These are phyloP conservation scores for Mermis nigrescens DNA, from an alignment of 2,888 invertebrate species.

Conservation along the genomic window DNA sequence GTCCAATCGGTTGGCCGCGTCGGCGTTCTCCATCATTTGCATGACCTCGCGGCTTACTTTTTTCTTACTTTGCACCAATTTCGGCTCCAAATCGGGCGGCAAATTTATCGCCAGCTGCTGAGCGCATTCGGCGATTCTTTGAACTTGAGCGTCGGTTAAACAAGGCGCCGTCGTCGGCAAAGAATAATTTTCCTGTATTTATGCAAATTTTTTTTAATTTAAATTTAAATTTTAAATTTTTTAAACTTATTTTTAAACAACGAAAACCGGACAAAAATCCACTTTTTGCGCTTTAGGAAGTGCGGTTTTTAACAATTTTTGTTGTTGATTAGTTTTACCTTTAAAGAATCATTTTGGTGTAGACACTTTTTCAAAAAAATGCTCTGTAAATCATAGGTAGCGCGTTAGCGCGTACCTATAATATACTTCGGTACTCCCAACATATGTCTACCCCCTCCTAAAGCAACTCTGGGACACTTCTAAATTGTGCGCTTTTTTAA, in stretches of 20 bases:
- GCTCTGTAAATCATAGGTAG: too few relatives aligned
- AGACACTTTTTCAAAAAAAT: too few relatives aligned
- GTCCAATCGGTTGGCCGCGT: conserved; percentile 69
- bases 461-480: too few relatives aligned
- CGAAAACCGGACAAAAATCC: neutral
- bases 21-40: conserved; percentile 70
- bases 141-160: conserved; percentile 61
- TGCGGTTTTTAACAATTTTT: too few relatives aligned
- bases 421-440: too few relatives aligned
- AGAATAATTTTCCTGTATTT: neutral
- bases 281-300: too few relatives aligned
- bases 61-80: conserved; percentile 69
- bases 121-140: conserved; percentile 60
- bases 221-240: neutral
- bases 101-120: conserved; percentile 59
- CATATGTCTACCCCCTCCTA: too few relatives aligned
- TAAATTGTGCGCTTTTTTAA: too few relatives aligned
- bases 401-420: too few relatives aligned
- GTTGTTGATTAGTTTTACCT: too few relatives aligned
- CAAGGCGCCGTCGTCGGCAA: conserved; percentile 20
- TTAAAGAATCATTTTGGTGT: too few relatives aligned
- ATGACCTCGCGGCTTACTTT: conserved; percentile 70
- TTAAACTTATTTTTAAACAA: neutral
- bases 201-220: neutral
- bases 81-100: conserved; percentile 60